Evolutionary conservation across 92 coral and sea anemone genomes (phyloP).

Genomic region (Plumapathes pennacea): DNA sequence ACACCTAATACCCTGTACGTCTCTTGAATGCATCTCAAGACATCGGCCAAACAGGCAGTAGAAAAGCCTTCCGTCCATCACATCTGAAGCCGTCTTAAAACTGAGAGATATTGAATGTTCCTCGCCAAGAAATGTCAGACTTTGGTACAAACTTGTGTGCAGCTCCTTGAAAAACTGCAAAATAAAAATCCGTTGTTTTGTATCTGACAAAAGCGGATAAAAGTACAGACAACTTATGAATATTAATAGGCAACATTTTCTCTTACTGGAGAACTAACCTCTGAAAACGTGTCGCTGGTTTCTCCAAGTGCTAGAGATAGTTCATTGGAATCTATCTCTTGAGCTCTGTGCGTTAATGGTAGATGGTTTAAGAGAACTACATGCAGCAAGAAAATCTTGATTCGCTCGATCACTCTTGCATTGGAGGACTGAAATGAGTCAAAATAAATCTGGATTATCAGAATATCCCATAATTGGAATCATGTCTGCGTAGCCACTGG

Average conservation of each 20-base stretch:
- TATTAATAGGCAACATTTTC: background rate
- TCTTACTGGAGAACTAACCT: background rate
- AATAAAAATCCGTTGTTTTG: background rate
- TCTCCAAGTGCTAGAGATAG: too few relatives aligned
- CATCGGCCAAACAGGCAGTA: background rate
- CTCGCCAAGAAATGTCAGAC: constrained; percentile 1
- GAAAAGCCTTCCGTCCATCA: constrained; percentile 31
- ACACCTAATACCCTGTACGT: too few relatives aligned
- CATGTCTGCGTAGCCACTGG: too few relatives aligned
- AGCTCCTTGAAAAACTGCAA: background rate
- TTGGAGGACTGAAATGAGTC: too few relatives aligned
- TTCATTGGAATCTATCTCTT: constrained; percentile 6
- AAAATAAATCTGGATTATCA: too few relatives aligned
- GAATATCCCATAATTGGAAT: too few relatives aligned
- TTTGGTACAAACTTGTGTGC: constrained; percentile 13
- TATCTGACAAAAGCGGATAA: background rate
- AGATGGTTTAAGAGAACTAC: constrained; percentile 34
- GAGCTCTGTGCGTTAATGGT: constrained; percentile 49
- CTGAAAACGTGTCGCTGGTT: background rate
- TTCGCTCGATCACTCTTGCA: too few relatives aligned
- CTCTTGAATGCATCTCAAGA: too few relatives aligned
- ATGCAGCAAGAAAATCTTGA: constrained; percentile 37
- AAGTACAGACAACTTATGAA: background rate
- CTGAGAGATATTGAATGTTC: background rate
- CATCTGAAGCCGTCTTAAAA: background rate